These are phyloP conservation scores for Clusia tigrina DNA, from an alignment of 2,888 invertebrate genomes.

Conservation along the genomic window DNA sequence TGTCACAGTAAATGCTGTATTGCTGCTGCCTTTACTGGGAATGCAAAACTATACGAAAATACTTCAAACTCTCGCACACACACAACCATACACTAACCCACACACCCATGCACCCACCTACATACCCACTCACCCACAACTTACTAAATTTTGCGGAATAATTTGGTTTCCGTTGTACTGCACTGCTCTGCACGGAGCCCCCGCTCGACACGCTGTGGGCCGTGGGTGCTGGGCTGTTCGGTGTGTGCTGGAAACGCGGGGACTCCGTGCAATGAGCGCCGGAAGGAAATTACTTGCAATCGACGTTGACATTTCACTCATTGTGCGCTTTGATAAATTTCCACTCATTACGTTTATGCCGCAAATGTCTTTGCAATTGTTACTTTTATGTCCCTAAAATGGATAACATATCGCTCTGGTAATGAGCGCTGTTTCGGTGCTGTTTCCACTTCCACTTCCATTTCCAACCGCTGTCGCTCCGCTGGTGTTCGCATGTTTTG, in stretches of 20 bases:
- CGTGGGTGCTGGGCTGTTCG: too few species aligned
- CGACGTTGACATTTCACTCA: constrained; percentile 26
- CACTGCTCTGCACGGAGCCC: background rate
- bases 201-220: background rate
- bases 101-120: too few species aligned
- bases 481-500: constrained; percentile 51
- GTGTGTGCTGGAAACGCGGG: too few species aligned
- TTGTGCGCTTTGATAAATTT: constrained; percentile 2
- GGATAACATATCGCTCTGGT: constrained; percentile 12
- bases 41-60: too few species aligned
- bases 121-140: too few species aligned
- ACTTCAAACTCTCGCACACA: too few species aligned
- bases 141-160: constrained; percentile 8
- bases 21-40: too few species aligned
- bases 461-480: constrained; percentile 22
- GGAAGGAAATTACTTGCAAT: constrained; percentile 42
- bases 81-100: too few species aligned
- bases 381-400: background rate
- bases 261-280: background rate
- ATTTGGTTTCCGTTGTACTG: background rate
- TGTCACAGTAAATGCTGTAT: too few species aligned
- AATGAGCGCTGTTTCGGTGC: constrained; percentile 14
- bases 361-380: constrained; percentile 1
- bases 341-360: constrained; percentile 2
- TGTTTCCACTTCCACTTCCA: background rate